A percentile compares a stretch with the other conserved stretches of the same genome.
Evolutionary conservation across 2,888 invertebrate genomes (phyloP).

Genomic region (Pollenia labialis): DNA sequence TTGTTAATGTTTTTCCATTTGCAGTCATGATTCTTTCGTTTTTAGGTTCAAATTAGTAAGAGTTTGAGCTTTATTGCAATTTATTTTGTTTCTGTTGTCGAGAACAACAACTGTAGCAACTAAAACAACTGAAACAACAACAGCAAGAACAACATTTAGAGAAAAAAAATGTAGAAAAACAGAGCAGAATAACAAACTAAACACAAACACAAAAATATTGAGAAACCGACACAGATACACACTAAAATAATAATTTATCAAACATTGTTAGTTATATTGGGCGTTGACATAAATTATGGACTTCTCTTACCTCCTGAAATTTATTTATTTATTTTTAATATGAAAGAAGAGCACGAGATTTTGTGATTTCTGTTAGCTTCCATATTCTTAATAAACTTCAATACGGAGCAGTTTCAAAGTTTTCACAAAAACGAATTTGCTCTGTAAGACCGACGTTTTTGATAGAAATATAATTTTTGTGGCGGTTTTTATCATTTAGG

Average conservation of each 20-base stretch:
- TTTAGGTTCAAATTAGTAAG: constrained; percentile 36
- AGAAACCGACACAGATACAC: neutral
- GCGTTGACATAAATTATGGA: neutral
- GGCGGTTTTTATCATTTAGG: too few relatives aligned
- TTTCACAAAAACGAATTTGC: too few relatives aligned
- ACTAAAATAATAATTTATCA: neutral
- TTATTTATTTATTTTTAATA: too few relatives aligned
- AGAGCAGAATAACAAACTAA: constrained; percentile 10
- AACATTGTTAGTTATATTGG: constrained; percentile 3
- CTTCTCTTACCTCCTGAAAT: too few relatives aligned
- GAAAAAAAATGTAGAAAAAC: neutral
- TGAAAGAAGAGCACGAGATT: too few relatives aligned
- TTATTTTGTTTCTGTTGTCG: constrained; percentile 10
- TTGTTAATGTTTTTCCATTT: constrained; percentile 41
- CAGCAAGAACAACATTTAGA: neutral
- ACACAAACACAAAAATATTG: neutral
- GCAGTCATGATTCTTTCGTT: constrained; percentile 47
- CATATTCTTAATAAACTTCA: too few relatives aligned
- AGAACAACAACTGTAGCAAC: constrained; percentile 11
- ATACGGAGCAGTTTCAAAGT: too few relatives aligned
- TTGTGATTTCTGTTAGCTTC: too few relatives aligned
- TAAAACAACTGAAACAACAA: constrained; percentile 14
- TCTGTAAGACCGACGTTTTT: too few relatives aligned
- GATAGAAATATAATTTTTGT: too few relatives aligned
- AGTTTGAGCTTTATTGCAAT: constrained; percentile 47